phyloP scores from a whole-genome alignment of 2,888 invertebrate genomes.

The Dasypolia templi region DNA sequence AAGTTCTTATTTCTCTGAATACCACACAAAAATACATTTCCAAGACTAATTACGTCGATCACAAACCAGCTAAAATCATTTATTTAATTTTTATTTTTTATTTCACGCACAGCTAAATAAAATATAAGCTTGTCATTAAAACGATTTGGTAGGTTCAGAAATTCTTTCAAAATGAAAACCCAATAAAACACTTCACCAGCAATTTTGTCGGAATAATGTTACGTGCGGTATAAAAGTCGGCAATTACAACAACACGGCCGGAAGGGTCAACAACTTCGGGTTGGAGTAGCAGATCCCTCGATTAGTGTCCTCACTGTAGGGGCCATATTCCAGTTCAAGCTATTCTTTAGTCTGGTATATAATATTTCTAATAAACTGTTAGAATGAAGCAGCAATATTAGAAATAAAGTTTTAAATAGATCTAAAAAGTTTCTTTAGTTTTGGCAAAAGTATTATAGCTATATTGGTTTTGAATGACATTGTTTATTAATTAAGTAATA shows the following conservation, averaged over 20 bases:
- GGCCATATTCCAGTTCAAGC: constrained; percentile 5
- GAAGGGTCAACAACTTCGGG: constrained; percentile 45
- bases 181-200: constrained; percentile 24
- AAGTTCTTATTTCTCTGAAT: too few species aligned
- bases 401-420: background rate
- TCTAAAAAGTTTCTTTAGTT: background rate
- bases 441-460: background rate
- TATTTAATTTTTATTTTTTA: background rate
- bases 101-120: background rate
- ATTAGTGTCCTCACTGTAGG: constrained; percentile 36
- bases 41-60: background rate
- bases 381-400: background rate
- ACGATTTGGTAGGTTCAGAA: background rate
- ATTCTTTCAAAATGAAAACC: constrained; percentile 3
- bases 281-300: constrained; percentile 34
- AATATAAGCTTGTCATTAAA: background rate
- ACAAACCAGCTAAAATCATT: background rate
- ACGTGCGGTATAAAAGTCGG: constrained; percentile 41
- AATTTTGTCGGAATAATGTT: constrained; percentile 26
- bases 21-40: too few species aligned
- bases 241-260: constrained; percentile 46
- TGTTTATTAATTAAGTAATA: background rate
- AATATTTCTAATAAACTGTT: background rate
- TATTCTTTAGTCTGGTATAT: constrained; percentile 4
- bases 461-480: background rate